phyloP scores from a whole-genome alignment of 1,140 invertebrate genomes.

The Papilio polytes region DNA sequence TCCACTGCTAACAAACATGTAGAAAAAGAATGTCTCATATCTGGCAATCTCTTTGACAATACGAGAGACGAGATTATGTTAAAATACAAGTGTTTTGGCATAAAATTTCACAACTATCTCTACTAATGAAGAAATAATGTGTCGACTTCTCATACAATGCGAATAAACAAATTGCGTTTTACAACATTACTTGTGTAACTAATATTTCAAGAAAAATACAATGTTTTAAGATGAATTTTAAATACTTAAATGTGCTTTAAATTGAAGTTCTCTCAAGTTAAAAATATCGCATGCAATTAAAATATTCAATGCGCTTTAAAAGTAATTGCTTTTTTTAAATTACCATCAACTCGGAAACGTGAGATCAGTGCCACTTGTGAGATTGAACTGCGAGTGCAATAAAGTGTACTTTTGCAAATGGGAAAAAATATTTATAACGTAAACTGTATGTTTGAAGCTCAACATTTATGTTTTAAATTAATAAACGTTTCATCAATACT shows the following conservation, averaged over 20 bases:
- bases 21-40: not conserved
- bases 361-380: slow-evolving; percentile 19
- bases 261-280: not conserved
- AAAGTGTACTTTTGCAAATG: slow-evolving; percentile 22
- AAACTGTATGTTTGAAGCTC: not conserved
- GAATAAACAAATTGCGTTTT: too few relatives aligned
- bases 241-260: not conserved
- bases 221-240: not conserved
- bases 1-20: too few relatives aligned
- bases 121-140: not conserved
- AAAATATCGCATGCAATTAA: not conserved
- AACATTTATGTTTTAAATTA: not conserved
- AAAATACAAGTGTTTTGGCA: too few relatives aligned
- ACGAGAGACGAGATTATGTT: not conserved
- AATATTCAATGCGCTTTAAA: slow-evolving; percentile 14
- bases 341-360: slow-evolving; percentile 17
- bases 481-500: not conserved
- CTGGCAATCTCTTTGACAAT: not conserved
- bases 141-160: too few relatives aligned
- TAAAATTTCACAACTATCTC: not conserved
- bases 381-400: slow-evolving; percentile 15
- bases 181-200: too few relatives aligned
- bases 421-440: not conserved
- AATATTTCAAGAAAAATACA: too few relatives aligned
- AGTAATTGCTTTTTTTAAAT: slow-evolving; percentile 24